Base-by-base conservation (phyloP, 1,140 invertebrate species). In the Tetramorium simillimum region DNA sequence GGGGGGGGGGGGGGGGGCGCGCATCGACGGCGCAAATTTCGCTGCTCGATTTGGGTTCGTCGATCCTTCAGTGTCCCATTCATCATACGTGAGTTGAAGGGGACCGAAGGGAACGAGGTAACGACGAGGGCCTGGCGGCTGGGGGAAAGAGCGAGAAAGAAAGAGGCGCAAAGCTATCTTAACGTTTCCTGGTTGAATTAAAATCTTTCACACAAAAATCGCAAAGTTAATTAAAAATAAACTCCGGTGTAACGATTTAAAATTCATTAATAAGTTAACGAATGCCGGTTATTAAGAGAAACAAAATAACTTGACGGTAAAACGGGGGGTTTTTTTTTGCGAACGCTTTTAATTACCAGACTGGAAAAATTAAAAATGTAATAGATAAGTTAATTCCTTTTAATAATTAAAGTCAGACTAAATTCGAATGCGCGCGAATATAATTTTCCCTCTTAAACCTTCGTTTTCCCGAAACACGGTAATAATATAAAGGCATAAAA, bases 51-150 rank as follows among this genome's bases (percentile, higher is more conserved):
- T 84, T 75, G 12, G 53, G 51, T 84, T 75, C 46, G n/a, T n/a
- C 80, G 80, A 84, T 84, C 69, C 80, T 84, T 84, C 80, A 60
- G 80, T 75, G 53, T 84, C 69, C 53, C 53, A 84, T 84, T 84
- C 53, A 84, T 84, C 69, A 84, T 75, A 75, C 18, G 12, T 9
- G 51, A 9, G 53, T 21, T 75, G 69, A 60, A 75, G 53, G 53
- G 53, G 43, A 37, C 56, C 56, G 53, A 33, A 56, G 28, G 53
- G 72, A 62, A 84, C 28, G 53, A 49, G 33, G 53, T 56, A 46
- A 28, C 24, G 24, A 77, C 16, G 40, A 9, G n/a, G 0, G 21
- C 43, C n/a, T n/a, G n/a, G n/a, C 18, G 46, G 9, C 24, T n/a
- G 40, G 33, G 24, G 43, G 24, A 58, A 33, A 81, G 37, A 24